A percentile compares a stretch with the other conserved stretches of the same genome.
These are phyloP conservation scores for Synanthedon myopaeformis DNA, from an alignment of 2,888 invertebrate species.

Conservation along the genomic window DNA sequence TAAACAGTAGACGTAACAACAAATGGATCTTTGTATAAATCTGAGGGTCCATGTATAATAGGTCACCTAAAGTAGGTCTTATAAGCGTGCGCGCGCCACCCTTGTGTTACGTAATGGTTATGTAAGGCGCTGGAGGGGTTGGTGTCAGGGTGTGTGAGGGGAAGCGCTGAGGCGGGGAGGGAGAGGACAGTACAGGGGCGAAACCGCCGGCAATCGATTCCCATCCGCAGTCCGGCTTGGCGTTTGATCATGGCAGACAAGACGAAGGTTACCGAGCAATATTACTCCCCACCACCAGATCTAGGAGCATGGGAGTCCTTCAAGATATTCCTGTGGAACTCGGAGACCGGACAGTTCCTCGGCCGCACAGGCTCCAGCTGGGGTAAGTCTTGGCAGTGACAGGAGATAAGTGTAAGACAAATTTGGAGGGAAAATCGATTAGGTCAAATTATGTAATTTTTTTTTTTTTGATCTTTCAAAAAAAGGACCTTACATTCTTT, in stretches of 20 bases:
- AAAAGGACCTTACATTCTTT: too few species aligned
- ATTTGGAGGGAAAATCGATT: conserved; percentile 42
- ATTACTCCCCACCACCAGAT: conserved; percentile 83
- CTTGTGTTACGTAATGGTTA: conserved; percentile 61
- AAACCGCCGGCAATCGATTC: conserved; percentile 56
- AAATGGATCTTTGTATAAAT: background rate
- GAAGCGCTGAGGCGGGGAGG: conserved; percentile 16
- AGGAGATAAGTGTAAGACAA: background rate
- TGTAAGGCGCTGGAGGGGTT: conserved; percentile 30
- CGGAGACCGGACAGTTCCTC: conserved; percentile 90
- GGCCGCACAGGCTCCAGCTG: conserved; percentile 94
- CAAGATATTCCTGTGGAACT: conserved; percentile 89
- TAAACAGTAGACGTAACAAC: conserved; percentile 3
- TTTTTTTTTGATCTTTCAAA: too few species aligned
- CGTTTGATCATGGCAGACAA: conserved; percentile 79
- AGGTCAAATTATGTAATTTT: background rate
- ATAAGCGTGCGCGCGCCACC: conserved; percentile 52
- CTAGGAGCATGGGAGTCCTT: conserved; percentile 89
- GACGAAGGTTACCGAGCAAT: conserved; percentile 77
- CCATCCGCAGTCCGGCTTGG: conserved; percentile 55
- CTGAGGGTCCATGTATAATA: conserved; percentile 15
- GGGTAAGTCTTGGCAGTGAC: conserved; percentile 77
- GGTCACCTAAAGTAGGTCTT: conserved; percentile 31
- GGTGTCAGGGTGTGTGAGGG: conserved; percentile 17
- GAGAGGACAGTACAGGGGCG: conserved; percentile 27